Base-by-base conservation (phyloP, 2,113 vertebrate species). In the Uria lomvia region DNA sequence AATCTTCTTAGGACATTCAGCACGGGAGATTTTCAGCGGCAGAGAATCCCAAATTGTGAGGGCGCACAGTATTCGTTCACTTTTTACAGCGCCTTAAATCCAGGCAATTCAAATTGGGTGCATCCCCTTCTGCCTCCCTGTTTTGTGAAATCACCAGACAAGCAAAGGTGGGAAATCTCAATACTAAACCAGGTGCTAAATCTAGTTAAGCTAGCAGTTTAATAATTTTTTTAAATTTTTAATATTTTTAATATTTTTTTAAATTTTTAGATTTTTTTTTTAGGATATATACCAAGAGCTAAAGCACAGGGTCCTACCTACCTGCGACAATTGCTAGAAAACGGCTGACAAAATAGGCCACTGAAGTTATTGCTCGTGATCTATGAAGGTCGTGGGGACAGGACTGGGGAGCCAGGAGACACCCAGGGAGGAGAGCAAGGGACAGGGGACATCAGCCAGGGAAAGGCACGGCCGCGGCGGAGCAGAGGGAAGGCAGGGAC, bases 1-100 rank as follows among this genome's bases (percentile, higher is more conserved):
- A 96, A 95, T 87, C 94, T 95, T 82, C 90, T 95, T 94, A 95
- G 92, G 68, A 83, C 79, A 85, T 92, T 97, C 74, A 95, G 83
- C 71, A 90, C 5, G n/a, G 83, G 84, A 88, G 88, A 91, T 92
- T 92, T 94, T 26, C 88, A 74, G 68, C 0, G 2, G 62, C 8
- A 85, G 65, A 79, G 47, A 94, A 94, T 56, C 82, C 55, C 52
- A 86, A 94, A 96, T 20, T 58, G 36, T 71, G 80, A 66, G 20
- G 73, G 77, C 47, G 85, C 0, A 0, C 9, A 24, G 72, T 6
- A 56, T 24, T 67, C 65, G 27, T 49, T 92, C 91, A 73, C 34
- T 49, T 82, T 88, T 67, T 50, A 29, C 26, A 82, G 47, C 5
- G 53, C 90, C 58, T 73, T 55, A 90, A 74, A 84, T 45, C 34